Percentiles rank a stretch among this genome's conserved stretches.
Conservation (phyloP, 2,888 invertebrate species). For the Carcina quercana region DNA sequence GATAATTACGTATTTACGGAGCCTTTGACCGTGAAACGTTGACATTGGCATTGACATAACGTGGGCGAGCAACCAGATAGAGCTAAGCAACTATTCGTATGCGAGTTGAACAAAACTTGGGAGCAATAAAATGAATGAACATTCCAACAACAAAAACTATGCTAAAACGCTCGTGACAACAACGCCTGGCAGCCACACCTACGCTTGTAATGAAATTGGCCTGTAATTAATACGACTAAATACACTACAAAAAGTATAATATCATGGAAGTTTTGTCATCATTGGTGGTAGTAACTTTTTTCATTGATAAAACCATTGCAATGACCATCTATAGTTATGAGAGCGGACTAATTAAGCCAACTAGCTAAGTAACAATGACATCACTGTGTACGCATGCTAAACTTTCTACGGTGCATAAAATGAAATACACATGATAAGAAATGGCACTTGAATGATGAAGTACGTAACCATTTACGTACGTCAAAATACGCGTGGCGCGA, state of each 20-base stretch:
- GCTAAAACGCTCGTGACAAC: conserved; percentile 4
- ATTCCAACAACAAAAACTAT: too few species aligned
- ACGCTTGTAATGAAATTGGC: conserved; percentile 18
- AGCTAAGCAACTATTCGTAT: conserved; percentile 16
- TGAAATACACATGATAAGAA: conserved; percentile 12
- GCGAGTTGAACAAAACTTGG: too few species aligned
- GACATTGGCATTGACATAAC: conserved; percentile 42
- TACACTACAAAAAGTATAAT: too few species aligned
- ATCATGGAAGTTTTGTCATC: too few species aligned
- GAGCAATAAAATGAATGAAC: too few species aligned
- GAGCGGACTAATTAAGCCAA: conserved; percentile 5
- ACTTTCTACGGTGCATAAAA: conserved; percentile 6
- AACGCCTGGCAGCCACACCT: conserved; percentile 17
- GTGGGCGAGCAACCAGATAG: conserved; percentile 16
- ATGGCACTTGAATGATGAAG: conserved; percentile 15
- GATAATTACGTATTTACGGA: conserved; percentile 14
- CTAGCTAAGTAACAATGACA: conserved; percentile 3
- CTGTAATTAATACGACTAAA: conserved; percentile 18
- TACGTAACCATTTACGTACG: conserved; percentile 6
- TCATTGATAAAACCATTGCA: too few species aligned
- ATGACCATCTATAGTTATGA: too few species aligned
- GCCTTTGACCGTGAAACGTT: conserved; percentile 35
- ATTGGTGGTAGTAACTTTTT: too few species aligned
- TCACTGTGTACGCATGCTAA: not conserved
- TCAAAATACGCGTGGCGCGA: conserved; percentile 20